Percentiles rank a stretch among this genome's conserved stretches.
Conservation (phyloP, 2,113 vertebrate species). For the Candoia aspera region DNA sequence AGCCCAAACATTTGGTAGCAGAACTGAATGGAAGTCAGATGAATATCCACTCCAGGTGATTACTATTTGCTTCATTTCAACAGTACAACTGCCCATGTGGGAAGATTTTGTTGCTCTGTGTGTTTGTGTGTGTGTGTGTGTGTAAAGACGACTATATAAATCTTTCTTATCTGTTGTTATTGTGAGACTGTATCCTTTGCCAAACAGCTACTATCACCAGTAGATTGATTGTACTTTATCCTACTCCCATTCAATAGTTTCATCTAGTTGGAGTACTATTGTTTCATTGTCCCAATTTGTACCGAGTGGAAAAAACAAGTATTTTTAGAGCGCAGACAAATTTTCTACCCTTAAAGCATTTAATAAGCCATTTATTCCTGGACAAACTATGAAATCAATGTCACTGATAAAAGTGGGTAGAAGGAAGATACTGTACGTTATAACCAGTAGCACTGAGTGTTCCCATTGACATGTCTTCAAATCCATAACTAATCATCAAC, state of each 20-base stretch:
- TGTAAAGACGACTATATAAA: neutral
- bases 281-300: neutral
- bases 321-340: conserved; percentile 15
- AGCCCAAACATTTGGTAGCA: neutral
- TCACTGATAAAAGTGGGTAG: neutral
- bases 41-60: neutral
- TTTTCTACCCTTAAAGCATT: conserved; percentile 9
- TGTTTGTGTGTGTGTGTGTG: neutral
- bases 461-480: conserved; percentile 52
- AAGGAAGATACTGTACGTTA: conserved; percentile 15
- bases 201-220: neutral
- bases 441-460: conserved; percentile 39
- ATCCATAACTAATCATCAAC: conserved; percentile 58
- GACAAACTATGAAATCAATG: conserved; percentile 30
- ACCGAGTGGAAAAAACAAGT: neutral
- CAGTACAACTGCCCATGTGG: neutral
- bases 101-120: neutral
- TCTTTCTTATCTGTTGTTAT: neutral
- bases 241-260: neutral
- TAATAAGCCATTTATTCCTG: conserved; percentile 21
- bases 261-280: neutral
- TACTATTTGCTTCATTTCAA: neutral
- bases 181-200: neutral
- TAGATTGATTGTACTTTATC: neutral
- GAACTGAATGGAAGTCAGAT: neutral